Evolutionary conservation across 1,140 invertebrate genomes (phyloP), one percentile per base, ranked within the genome.

Genomic region (Cotesia typhae): DNA sequence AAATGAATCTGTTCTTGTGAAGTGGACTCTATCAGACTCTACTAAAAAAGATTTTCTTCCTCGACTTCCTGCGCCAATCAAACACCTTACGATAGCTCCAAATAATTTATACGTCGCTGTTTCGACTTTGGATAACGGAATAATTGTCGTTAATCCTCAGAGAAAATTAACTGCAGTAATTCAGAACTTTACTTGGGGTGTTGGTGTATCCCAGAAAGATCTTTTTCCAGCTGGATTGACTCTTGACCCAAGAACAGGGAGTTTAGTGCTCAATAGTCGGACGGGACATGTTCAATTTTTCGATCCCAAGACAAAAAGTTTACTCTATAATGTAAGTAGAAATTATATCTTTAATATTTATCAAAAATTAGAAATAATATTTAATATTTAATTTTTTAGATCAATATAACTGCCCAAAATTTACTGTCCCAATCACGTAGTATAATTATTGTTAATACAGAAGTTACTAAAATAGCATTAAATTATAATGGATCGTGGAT

Each of bases 281-380:
- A 88, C 90, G 0, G 95, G 95, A 35, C 91, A 94, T 78, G 83
- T 96, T 53, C 95, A 96, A 83, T 95, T 95, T 87, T 95, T 92
- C 81, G 91, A 91, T 63, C 88, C 91, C 0, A 84, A 89, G 66
- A 89, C 89, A 4, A 91, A 91, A 77, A 90, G 85, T 76, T 87
- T 94, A 67, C 80, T 95, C 0, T 95, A 91, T 78, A 93, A 93
- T 89, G 93, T 95, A 84, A 90, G 90, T 47, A 12, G 65, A 59
- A 9, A 69, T 53, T 55, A 4, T 0, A 65, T 61, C 17, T 6
- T 4, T 4, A 67, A 75, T 75, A 75, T 76, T 79, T 20, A 67
- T 84, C 14, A 0, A 36, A 36, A 35, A 36, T 1, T 7, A 5
- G 7, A 61, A 12, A 7, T 12, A 36, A 28, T 35, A 1, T 61